A percentile compares a stretch with the other conserved stretches of the same genome.
These are phyloP conservation scores for Sander lucioperca DNA, from an alignment of 2,113 vertebrate genomes.

Conservation along the genomic window DNA sequence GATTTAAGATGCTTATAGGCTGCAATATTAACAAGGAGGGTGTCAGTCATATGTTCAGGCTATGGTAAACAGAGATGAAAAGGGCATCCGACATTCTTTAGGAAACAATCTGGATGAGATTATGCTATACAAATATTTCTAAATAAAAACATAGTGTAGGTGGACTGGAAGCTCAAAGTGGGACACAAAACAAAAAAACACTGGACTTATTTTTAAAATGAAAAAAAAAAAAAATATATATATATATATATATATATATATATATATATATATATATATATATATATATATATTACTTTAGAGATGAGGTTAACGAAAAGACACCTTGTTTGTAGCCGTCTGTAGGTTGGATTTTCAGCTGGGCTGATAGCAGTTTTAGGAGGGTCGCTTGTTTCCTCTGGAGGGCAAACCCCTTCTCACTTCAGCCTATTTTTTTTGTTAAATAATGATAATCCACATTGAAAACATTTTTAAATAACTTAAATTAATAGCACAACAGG, in stretches of 20 bases:
- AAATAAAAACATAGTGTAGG: conserved; percentile 24
- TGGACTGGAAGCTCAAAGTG: conserved; percentile 13
- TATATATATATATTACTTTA: too few relatives aligned
- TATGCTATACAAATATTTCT: conserved; percentile 30
- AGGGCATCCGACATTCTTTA: conserved; percentile 50
- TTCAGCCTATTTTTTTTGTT: background rate
- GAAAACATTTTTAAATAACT: background rate
- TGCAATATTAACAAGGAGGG: conserved; percentile 64
- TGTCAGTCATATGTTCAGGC: conserved; percentile 63
- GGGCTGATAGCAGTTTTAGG: background rate
- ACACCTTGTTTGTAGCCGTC: background rate
- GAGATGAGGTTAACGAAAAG: conserved; percentile 16
- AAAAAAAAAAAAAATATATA: too few relatives aligned
- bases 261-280: too few relatives aligned
- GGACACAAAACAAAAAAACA: background rate
- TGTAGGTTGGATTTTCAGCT: conserved; percentile 7
- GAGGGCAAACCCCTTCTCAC: background rate
- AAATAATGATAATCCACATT: background rate
- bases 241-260: too few relatives aligned
- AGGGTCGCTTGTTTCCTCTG: background rate
- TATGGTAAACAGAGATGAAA: conserved; percentile 62
- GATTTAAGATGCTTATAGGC: conserved; percentile 60
- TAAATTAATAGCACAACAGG: background rate
- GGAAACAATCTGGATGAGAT: conserved; percentile 31
- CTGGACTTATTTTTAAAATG: background rate